A percentile compares a stretch with the other conserved stretches of the same genome.
phyloP scores from a whole-genome alignment of 2,888 invertebrate genomes.

The Cartodere bifasciata region DNA sequence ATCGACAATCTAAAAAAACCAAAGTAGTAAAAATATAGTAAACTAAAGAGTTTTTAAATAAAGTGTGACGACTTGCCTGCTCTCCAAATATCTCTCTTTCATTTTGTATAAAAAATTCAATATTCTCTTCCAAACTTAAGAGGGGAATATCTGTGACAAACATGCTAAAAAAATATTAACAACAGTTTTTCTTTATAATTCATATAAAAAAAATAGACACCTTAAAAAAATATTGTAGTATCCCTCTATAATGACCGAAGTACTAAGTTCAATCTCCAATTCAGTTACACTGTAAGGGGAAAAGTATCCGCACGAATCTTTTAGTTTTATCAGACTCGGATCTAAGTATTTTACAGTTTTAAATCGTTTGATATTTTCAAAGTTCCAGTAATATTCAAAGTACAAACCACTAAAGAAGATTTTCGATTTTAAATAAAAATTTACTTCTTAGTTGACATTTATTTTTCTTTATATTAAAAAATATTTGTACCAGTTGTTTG shows the following conservation, averaged over 20 bases:
- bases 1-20: constrained; percentile 13
- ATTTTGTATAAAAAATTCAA: constrained; percentile 13
- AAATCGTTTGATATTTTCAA: constrained; percentile 9
- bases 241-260: constrained; percentile 19
- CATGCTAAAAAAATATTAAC: constrained; percentile 27
- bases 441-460: no score
- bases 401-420: constrained; percentile 19
- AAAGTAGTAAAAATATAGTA: constrained; percentile 4
- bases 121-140: constrained; percentile 21
- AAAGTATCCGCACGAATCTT: constrained; percentile 19
- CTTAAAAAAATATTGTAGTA: constrained; percentile 26
- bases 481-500: no score
- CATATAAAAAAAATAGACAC: no score
- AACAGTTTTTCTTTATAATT: no score
- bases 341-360: constrained; percentile 14
- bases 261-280: constrained; percentile 23
- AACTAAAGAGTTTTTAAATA: constrained; percentile 4
- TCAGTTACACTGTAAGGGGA: constrained; percentile 24
- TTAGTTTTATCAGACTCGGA: constrained; percentile 21
- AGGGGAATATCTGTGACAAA: constrained; percentile 31
- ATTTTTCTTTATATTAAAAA: no score
- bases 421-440: no score
- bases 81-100: not conserved
- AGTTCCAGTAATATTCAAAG: constrained; percentile 24
- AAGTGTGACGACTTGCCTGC: not conserved